Base-by-base conservation (phyloP, 1,140 invertebrate species). In the Oscheius sp. region DNA sequence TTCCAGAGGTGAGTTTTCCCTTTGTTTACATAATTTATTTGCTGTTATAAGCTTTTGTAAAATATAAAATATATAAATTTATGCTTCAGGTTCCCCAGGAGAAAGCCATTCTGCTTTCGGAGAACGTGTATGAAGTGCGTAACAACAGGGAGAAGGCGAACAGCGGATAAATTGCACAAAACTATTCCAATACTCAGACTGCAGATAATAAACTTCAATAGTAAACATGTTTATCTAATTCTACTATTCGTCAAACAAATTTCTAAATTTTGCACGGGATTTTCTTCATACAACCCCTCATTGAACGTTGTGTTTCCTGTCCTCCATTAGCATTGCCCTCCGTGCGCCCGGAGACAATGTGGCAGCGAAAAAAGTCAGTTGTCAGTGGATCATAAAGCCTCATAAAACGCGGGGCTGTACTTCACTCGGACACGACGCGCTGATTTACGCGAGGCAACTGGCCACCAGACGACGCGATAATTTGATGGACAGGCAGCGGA, bases 1-100 rank as follows among this genome's bases (percentile, higher is more conserved):
- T 58, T 18, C 67, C 67, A 18, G 67, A 68, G 32, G 23, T 67
- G 10, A 10, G 10, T 42, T 42, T 42, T 42, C 38, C n/a, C 38
- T 42, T 42, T 42, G 10, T 42, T 42, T 42, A 10, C 38, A n/a
- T n/a, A n/a, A n/a, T n/a, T n/a, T n/a, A n/a, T n/a, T n/a, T n/a
- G n/a, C n/a, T n/a, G n/a, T n/a, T n/a, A n/a, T n/a, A n/a, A n/a
- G n/a, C n/a, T n/a, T n/a, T n/a, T n/a, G n/a, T n/a, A n/a, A n/a
- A n/a, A n/a, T n/a, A n/a, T n/a, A n/a, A n/a, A n/a, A n/a, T n/a
- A 10, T 42, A 10, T 42, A 10, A 42, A 42, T 42, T 42, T 42
- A 42, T 42, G 10, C n/a, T 55, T 23, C 49, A 55, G 49, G 23
- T 55, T 23, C 49, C 49, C 49, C 49, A 55, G 23, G 49, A 55